Conservation (phyloP, 2,113 vertebrate genomes). For the Zeus faber region DNA sequence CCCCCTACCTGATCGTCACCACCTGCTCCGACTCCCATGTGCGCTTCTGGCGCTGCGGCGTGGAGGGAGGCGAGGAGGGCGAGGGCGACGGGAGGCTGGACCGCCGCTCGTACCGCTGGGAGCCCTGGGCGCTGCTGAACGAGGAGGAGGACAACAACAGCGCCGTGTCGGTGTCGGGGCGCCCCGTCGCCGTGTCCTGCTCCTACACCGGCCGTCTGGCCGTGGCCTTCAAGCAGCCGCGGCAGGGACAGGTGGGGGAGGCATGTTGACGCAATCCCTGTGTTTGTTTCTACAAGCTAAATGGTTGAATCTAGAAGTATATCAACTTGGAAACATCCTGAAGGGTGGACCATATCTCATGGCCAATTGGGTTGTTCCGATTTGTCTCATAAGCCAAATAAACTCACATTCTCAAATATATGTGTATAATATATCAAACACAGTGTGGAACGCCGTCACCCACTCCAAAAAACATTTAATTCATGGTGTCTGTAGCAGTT, state of each 20-base stretch:
- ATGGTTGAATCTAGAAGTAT: no score
- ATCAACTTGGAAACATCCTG: no score
- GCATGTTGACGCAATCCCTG: not conserved
- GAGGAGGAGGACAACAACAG: conserved; percentile 93
- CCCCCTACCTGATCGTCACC: conserved; percentile 95
- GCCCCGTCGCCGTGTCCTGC: conserved; percentile 95
- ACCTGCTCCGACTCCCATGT: conserved; percentile 94
- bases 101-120: conserved; percentile 82
- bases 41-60: conserved; percentile 91
- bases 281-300: no score
- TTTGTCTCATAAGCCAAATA: no score
- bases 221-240: conserved; percentile 89
- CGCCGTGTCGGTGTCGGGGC: conserved; percentile 84
- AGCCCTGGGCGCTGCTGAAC: conserved; percentile 92
- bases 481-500: no score
- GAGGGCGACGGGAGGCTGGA: conserved; percentile 55
- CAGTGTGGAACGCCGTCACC: no score
- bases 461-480: no score
- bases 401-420: no score
- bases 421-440: no score
- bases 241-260: conserved; percentile 62
- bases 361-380: no score
- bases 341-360: no score
- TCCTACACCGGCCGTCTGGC: conserved; percentile 95
- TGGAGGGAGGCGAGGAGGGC: conserved; percentile 69